phyloP scores from a whole-genome alignment of 2,888 invertebrate genomes.

The Pandemis corylana region DNA sequence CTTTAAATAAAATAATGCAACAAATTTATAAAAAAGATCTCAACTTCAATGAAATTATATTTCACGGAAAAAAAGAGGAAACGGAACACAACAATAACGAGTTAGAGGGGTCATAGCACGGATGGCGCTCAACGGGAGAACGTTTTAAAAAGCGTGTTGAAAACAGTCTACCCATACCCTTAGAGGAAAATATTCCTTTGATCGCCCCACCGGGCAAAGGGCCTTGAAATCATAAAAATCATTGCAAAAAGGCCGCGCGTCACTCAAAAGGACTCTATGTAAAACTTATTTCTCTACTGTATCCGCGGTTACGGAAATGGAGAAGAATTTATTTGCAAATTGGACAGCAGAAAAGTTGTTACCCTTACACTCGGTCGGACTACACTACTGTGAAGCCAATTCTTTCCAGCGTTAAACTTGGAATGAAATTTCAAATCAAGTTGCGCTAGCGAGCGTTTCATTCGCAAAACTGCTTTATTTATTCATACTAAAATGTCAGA shows the following conservation, averaged over 20 bases:
- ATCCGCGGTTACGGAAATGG: slow-evolving; percentile 53
- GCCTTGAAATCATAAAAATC: slow-evolving; percentile 49
- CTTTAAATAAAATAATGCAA: not conserved
- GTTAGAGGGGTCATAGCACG: slow-evolving; percentile 8
- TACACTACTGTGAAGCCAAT: slow-evolving; percentile 59
- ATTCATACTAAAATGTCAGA: slow-evolving; percentile 13
- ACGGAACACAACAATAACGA: not conserved
- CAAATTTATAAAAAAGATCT: not conserved
- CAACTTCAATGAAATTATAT: too few relatives aligned
- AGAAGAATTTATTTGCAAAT: slow-evolving; percentile 63
- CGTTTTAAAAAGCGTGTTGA: slow-evolving; percentile 16
- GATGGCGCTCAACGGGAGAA: not conserved
- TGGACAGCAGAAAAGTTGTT: slow-evolving; percentile 62
- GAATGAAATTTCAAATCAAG: slow-evolving; percentile 54
- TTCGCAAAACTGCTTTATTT: slow-evolving; percentile 42
- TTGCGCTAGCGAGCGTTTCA: slow-evolving; percentile 38
- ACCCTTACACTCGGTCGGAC: slow-evolving; percentile 50
- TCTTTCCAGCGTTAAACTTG: slow-evolving; percentile 52
- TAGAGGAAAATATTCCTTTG: slow-evolving; percentile 35
- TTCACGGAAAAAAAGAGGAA: slow-evolving; percentile 6
- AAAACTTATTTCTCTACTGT: slow-evolving; percentile 58
- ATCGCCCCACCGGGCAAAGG: slow-evolving; percentile 41
- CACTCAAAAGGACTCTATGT: slow-evolving; percentile 54
- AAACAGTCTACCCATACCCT: slow-evolving; percentile 16
- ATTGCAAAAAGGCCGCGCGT: slow-evolving; percentile 50